Evolutionary conservation across 2,113 vertebrate species (phyloP), one percentile per base, ranked within the genome.

Genomic region (Oncorhynchus clarkii): DNA sequence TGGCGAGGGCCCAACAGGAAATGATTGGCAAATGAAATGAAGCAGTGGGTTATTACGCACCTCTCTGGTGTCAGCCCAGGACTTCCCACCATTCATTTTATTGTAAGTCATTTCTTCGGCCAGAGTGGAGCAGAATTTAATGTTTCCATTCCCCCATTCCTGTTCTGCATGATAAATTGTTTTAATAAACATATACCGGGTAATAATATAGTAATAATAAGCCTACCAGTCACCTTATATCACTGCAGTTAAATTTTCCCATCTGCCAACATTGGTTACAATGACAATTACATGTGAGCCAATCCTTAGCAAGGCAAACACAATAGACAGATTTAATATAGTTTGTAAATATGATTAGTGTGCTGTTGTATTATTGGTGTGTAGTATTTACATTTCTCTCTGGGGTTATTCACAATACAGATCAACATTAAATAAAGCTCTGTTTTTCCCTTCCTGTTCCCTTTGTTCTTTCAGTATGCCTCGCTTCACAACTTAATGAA

Each of bases 191-290:
- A 99, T 98, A 99, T 97, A 97, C 94, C 92, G 95, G 96, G 94
- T 98, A 96, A 99, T 99, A 98, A 99, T 98, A 97, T 96, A 97
- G 97, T 97, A 98, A 99, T 99, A 99, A 99, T 98, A 98, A 97
- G 95, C 95, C 95, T 91, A 93, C 92, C 93, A 96, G 96, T 99
- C 96, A 96, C 96, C 97, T 99, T 98, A 96, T 97, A 99, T 99
- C 96, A 97, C 95, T 95, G 96, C 96, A 93, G 96, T 98, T 97
- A 97, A 96, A 99, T 96, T 96, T 95, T 95, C 95, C 95, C 94
- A 96, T 93, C 96, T 96, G 97, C 96, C 94, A 92, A 93, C 86
- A 84, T 92, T 93, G 95, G 93, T 96, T 96, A 97, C 96, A 96
- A 93, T 96, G 96, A 97, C 96, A 98, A 98, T 98, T 98, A 98